These are phyloP conservation scores for Stigmatopora argus DNA, from an alignment of 2,113 vertebrate genomes.

Conservation along the genomic window DNA sequence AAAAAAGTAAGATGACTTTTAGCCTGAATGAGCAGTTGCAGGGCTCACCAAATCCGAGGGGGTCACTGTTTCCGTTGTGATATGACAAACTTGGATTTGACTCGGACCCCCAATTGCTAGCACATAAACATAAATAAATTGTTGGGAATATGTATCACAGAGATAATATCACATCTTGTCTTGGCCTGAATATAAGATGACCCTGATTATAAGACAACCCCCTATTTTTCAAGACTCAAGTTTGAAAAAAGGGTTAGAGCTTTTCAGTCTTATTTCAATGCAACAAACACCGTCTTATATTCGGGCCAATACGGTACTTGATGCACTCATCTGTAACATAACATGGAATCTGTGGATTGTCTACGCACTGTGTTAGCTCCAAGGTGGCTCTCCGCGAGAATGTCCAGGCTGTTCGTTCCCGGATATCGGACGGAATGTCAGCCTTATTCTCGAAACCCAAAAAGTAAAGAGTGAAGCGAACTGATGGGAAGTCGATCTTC, in stretches of 20 bases:
- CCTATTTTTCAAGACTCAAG: too few relatives aligned
- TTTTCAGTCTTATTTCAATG: too few relatives aligned
- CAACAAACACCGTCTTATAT: too few relatives aligned
- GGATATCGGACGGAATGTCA: conserved; percentile 81
- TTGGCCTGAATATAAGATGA: too few relatives aligned
- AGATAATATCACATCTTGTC: neutral
- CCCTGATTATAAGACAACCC: too few relatives aligned
- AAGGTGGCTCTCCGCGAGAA: conserved; percentile 91
- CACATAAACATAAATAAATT: neutral
- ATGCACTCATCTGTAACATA: too few relatives aligned
- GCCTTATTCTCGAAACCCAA: conserved; percentile 93
- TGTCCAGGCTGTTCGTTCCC: conserved; percentile 80
- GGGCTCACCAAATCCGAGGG: conserved; percentile 86
- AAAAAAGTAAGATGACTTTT: neutral
- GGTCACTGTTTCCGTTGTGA: conserved; percentile 93
- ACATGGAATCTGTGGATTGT: neutral
- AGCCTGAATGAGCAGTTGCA: neutral
- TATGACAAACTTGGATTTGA: conserved; percentile 81
- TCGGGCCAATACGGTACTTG: too few relatives aligned
- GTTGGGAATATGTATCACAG: neutral
- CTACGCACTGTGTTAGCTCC: conserved; percentile 80
- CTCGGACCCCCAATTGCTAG: conserved; percentile 96
- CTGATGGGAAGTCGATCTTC: conserved; percentile 80
- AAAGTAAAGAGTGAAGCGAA: conserved; percentile 94
- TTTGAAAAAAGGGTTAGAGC: too few relatives aligned